Base-by-base conservation (phyloP, 2,797 vertebrate species). In the Staurois parvus region DNA sequence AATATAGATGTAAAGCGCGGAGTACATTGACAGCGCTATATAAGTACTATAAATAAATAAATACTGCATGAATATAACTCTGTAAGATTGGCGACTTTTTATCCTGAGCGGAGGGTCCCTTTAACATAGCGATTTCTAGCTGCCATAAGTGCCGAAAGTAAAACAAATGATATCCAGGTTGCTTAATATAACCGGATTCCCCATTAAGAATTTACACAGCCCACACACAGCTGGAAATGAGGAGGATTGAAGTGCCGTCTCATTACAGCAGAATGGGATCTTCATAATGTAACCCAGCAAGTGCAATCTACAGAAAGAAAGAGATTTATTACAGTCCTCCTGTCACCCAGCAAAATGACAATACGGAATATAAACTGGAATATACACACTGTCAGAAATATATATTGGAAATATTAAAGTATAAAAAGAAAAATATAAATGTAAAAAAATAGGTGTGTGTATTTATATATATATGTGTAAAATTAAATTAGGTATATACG, bases 221-320 rank as follows among this genome's bases (percentile, higher is more conserved):
- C 76, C 76, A 66, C 83, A 74, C 77, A 26, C 68, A 45, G 48
- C 75, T 79, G 37, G 45, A 78, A 85, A 66, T 79, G 56, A 84
- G 72, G 40, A 72, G 45, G 76, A 79, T 79, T 73, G 83, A 62
- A 56, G 79, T 66, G 37, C 37, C 37, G 37, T 66, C 68, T 40
- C 26, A 37, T 56, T 30, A 68, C 62, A 62, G 37, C 48, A 73
- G 68, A 30, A 73, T 7, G 2, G 45, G 69, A 79, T 34, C 28
- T 19, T 79, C 68, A 73, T 85, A 85, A 85, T 85, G 83, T 10
- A 79, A 67, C 19, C 72, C 24, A 52, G 40, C 83, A 73, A 15
- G 59, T 45, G 74, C 68, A 26, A 79, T 64, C 45, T 32, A 79
- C 67, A 64, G 52, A 66, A 79, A 79, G 52, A 84, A 72, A 72